phyloP scores from a whole-genome alignment of 1,140 invertebrate species.

The Anastrepha obliqua region DNA sequence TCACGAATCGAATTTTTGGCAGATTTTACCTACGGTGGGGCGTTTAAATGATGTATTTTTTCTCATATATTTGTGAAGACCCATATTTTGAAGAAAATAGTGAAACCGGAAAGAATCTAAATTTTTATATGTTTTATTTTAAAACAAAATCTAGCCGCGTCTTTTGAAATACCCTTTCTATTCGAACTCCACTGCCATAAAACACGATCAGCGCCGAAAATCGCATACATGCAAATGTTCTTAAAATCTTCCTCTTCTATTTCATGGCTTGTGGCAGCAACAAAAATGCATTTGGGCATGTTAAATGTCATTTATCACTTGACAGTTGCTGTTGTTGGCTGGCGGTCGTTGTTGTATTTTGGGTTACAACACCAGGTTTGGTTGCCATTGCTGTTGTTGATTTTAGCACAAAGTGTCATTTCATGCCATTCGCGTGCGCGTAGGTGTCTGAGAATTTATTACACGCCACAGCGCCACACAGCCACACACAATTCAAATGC shows the following conservation, averaged over 20 bases:
- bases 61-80: too few species aligned
- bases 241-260: not conserved
- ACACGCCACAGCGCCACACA: constrained; percentile 1
- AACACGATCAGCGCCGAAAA: not conserved
- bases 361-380: not conserved
- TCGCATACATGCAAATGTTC: not conserved
- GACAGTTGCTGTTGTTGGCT: constrained; percentile 25
- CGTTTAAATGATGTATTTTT: too few species aligned
- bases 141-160: too few species aligned
- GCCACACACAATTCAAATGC: constrained; percentile 24
- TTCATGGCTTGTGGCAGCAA: not conserved
- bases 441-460: constrained; percentile 39
- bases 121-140: too few species aligned
- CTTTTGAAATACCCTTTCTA: not conserved
- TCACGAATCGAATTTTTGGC: too few species aligned
- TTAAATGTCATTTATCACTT: constrained; percentile 57
- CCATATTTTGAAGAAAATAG: too few species aligned
- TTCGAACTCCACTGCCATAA: not conserved
- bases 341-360: constrained; percentile 4
- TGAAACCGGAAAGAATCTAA: too few species aligned
- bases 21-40: too few species aligned
- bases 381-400: constrained; percentile 50
- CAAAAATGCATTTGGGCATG: constrained; percentile 53
- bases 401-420: constrained; percentile 49
- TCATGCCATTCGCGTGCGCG: constrained; percentile 10